Percentiles rank a stretch among this genome's conserved stretches.
Conservation (phyloP, 2,888 invertebrate species). For the Polymixis lichenea region DNA sequence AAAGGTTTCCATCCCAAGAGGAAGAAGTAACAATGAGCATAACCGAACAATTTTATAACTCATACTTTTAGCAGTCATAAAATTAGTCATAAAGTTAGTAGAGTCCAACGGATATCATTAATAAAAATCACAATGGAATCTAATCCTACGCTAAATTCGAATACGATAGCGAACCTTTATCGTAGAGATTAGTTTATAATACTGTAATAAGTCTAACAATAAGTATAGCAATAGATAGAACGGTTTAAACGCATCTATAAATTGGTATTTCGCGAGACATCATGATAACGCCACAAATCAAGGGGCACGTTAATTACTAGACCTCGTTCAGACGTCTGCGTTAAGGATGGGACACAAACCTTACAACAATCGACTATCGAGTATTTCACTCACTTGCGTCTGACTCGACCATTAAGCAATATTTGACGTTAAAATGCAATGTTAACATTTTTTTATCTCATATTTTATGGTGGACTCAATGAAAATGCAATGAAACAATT, state of each 20-base stretch:
- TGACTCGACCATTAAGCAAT: slow-evolving; percentile 1
- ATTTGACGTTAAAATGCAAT: slow-evolving; percentile 14
- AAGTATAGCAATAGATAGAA: slow-evolving; percentile 65
- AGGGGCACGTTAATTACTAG: slow-evolving; percentile 80
- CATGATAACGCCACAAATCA: slow-evolving; percentile 85
- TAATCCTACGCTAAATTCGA: slow-evolving; percentile 31
- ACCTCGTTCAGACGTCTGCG: slow-evolving; percentile 62
- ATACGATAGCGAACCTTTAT: slow-evolving; percentile 24
- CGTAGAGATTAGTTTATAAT: slow-evolving; percentile 57
- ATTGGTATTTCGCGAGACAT: slow-evolving; percentile 76
- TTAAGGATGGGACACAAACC: slow-evolving; percentile 60
- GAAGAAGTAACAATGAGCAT: slow-evolving; percentile 25
- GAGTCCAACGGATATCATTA: slow-evolving; percentile 21
- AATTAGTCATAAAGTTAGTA: background rate
- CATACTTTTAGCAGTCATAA: slow-evolving; percentile 29
- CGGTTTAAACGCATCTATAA: slow-evolving; percentile 78
- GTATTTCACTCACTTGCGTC: slow-evolving; percentile 1
- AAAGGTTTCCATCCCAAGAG: slow-evolving; percentile 6
- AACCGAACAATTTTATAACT: slow-evolving; percentile 22
- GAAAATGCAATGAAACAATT: background rate
- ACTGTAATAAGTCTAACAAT: slow-evolving; percentile 63
- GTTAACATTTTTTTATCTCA: background rate
- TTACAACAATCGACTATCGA: slow-evolving; percentile 27
- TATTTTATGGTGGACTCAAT: slow-evolving; percentile 5
- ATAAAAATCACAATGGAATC: slow-evolving; percentile 43